Conservation (phyloP, 2,888 invertebrate genomes). For the Standfussiana lucernea region DNA sequence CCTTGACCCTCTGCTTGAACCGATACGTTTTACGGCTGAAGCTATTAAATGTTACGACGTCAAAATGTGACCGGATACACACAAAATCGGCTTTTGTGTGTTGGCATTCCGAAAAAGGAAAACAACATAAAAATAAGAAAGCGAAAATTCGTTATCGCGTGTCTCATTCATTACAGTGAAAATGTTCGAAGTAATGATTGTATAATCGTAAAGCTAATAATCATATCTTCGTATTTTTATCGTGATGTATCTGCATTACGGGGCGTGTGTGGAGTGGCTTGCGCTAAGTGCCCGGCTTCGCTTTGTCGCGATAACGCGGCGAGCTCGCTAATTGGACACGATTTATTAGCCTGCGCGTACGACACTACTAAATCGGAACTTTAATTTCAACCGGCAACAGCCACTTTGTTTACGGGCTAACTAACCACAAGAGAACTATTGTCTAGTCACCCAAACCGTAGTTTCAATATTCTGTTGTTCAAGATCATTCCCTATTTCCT, state of each 20-base stretch:
- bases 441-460: slow-evolving; percentile 35
- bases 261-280: slow-evolving; percentile 49
- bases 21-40: slow-evolving; percentile 67
- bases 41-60: slow-evolving; percentile 65
- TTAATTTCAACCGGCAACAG: slow-evolving; percentile 61
- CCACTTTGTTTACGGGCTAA: slow-evolving; percentile 36
- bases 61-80: slow-evolving; percentile 61
- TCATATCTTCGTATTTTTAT: slow-evolving; percentile 50
- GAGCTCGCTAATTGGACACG: slow-evolving; percentile 86
- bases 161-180: slow-evolving; percentile 41
- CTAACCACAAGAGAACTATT: slow-evolving; percentile 61
- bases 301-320: slow-evolving; percentile 84
- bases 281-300: slow-evolving; percentile 77
- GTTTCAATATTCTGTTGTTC: slow-evolving; percentile 48
- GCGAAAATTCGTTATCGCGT: slow-evolving; percentile 32
- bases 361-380: slow-evolving; percentile 63
- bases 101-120: slow-evolving; percentile 40
- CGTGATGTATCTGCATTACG: slow-evolving; percentile 27
- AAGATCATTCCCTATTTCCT: slow-evolving; percentile 57
- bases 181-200: slow-evolving; percentile 26
- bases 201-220: slow-evolving; percentile 35
- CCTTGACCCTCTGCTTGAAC: slow-evolving; percentile 71
- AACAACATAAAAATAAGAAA: slow-evolving; percentile 41
- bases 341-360: slow-evolving; percentile 82
- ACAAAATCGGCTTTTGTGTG: slow-evolving; percentile 51